Percentiles rank a stretch among this genome's conserved stretches.
Conservation (phyloP, 1,140 invertebrate species). For the Heliconius hermathena region DNA sequence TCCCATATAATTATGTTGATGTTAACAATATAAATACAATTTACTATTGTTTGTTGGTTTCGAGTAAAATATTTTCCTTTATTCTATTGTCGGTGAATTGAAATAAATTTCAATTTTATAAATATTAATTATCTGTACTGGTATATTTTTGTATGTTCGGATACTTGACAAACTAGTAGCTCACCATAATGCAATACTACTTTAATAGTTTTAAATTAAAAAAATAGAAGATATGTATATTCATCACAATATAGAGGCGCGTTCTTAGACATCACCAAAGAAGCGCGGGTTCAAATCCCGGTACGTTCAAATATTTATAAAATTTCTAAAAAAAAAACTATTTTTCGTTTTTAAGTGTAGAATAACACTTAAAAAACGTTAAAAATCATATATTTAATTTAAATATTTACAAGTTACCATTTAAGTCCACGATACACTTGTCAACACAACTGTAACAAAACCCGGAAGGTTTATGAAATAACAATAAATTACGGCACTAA, state of each 20-base stretch:
- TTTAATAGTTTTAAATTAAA: no score
- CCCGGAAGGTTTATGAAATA: slow-evolving; percentile 29
- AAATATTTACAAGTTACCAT: background rate
- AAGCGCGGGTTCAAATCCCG: no score
- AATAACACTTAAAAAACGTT: no score
- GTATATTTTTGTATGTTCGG: background rate
- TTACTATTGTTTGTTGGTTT: slow-evolving; percentile 7
- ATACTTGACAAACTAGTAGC: background rate
- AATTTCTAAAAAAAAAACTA: no score
- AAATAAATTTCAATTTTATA: background rate
- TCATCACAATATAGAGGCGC: no score
- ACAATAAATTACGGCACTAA: slow-evolving; percentile 19
- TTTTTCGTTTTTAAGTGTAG: no score
- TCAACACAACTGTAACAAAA: slow-evolving; percentile 22
- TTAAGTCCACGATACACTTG: slow-evolving; percentile 3
- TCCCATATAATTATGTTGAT: background rate
- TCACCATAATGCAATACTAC: no score
- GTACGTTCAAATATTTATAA: no score
- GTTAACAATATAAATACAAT: background rate
- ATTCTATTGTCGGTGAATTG: background rate
- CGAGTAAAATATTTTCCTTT: background rate
- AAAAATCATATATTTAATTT: no score
- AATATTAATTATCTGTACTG: background rate
- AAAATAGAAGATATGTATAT: no score
- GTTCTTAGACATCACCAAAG: no score